Conservation (phyloP, 1,140 invertebrate genomes). For the silkworm (Bombyx mori) region DNA sequence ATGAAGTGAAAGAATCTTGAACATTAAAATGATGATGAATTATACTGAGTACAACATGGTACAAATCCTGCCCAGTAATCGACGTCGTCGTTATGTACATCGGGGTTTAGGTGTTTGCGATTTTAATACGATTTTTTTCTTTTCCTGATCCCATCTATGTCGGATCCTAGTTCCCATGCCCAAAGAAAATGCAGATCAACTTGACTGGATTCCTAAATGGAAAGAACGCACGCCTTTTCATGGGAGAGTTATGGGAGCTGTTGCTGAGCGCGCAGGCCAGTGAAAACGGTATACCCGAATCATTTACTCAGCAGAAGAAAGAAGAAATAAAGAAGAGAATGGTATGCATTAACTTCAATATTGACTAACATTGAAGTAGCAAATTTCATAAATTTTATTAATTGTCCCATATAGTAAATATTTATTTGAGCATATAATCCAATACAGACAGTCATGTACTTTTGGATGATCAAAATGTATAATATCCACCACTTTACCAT, state of each 20-base stretch:
- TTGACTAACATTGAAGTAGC: neutral
- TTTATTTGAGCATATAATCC: too few relatives aligned
- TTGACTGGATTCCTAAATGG: constrained; percentile 98
- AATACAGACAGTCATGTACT: too few relatives aligned
- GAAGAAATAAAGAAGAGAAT: constrained; percentile 91
- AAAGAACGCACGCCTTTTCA: constrained; percentile 97
- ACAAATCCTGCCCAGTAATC: too few relatives aligned
- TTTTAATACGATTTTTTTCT: constrained; percentile 40
- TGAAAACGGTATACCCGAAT: constrained; percentile 93
- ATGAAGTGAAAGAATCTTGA: too few relatives aligned
- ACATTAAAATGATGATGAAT: too few relatives aligned
- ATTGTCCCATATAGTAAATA: too few relatives aligned
- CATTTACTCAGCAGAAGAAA: constrained; percentile 95
- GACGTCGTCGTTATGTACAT: constrained; percentile 5
- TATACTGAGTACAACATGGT: too few relatives aligned
- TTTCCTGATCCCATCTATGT: constrained; percentile 59
- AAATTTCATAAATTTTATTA: neutral
- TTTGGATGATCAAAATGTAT: too few relatives aligned
- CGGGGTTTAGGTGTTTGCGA: constrained; percentile 9
- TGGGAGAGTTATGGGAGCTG: constrained; percentile 96
- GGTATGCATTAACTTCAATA: constrained; percentile 24
- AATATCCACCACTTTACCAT: too few relatives aligned
- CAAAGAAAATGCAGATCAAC: constrained; percentile 99
- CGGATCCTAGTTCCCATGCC: constrained; percentile 87
- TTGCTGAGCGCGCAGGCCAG: constrained; percentile 96